Evolutionary conservation across 2,888 invertebrate species (phyloP), one percentile per base, ranked within the genome.

Genomic region (Branchellion lobata): DNA sequence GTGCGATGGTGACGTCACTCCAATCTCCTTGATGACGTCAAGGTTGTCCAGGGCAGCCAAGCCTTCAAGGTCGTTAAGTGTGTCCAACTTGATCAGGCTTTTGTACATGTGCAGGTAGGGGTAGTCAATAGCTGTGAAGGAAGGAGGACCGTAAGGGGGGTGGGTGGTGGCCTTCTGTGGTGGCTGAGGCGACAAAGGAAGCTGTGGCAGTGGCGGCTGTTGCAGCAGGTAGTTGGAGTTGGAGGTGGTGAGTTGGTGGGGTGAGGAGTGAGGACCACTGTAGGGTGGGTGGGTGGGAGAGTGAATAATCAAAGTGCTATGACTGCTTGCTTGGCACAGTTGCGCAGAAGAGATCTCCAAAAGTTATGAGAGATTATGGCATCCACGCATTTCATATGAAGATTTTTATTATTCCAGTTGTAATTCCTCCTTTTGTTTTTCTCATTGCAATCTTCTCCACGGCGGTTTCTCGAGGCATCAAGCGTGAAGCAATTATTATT

Each of bases 51-150:
- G 65, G 24, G n/a, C 31, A 1, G 53, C 18, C 21, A 77, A 31
- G 5, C 21, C 34, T 14, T 29, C 36, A 1, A 61, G 21, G 36
- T 34, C 31, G 14, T 33, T 65, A 34, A 31, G 33, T 21, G 57
- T 34, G 21, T 77, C 57, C 14, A 57, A 36, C 24, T 77, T 31
- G 34, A 77, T 11, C 2, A 77, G 65, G 77, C 34, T 57, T 57
- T 57, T 36, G 77, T 77, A 77, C 77, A 77, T 77, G 77, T 24
- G 33, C n/a, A 77, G 65, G 40, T 77, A 77, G 14, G 77, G 77
- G 36, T 29, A 77, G 21, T 77, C 61, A 33, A 5, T 40, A 40
- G 40, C 8, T 40, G 40, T 5, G 14, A 40, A 14, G 8, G 8
- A 5, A 5, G 61, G 21, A 57, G n/a, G 61, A 18, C 3, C n/a